phyloP scores from a whole-genome alignment of 2,113 vertebrate genomes.

The Arizona elegans region DNA sequence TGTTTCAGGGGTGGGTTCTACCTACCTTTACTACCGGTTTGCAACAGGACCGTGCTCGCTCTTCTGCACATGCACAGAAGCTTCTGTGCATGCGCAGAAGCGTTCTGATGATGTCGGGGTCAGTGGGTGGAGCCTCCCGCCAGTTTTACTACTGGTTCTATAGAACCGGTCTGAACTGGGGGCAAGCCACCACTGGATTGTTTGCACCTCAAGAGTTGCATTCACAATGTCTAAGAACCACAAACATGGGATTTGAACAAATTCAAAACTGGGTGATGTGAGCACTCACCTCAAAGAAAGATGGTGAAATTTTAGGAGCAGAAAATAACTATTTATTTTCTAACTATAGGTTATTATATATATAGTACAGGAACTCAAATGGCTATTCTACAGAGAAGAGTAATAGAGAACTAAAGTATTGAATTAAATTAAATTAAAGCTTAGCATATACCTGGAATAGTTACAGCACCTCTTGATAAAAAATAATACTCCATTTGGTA shows the following conservation, averaged over 20 bases:
- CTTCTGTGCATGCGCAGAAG: too few relatives aligned
- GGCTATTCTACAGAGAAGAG: not conserved
- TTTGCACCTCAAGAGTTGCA: not conserved
- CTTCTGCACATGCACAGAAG: too few relatives aligned
- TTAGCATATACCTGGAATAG: not conserved
- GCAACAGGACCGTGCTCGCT: too few relatives aligned
- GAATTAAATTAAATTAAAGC: not conserved
- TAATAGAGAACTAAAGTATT: not conserved
- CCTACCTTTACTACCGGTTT: too few relatives aligned
- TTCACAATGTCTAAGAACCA: not conserved
- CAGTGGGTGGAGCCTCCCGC: too few relatives aligned
- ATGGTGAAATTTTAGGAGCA: not conserved
- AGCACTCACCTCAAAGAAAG: not conserved
- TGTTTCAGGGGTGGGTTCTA: not conserved
- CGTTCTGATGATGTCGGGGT: too few relatives aligned
- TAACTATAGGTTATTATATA: not conserved
- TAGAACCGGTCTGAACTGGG: too few relatives aligned
- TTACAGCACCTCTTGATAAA: not conserved
- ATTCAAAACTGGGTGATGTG: not conserved
- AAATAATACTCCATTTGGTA: not conserved
- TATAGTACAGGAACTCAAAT: not conserved
- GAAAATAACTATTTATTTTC: not conserved
- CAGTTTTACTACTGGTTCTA: too few relatives aligned
- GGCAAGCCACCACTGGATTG: too few relatives aligned
- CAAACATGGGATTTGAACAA: not conserved